These are phyloP conservation scores for Ellobius talpinus DNA, from an alignment of 2,113 vertebrate species.

Conservation along the genomic window DNA sequence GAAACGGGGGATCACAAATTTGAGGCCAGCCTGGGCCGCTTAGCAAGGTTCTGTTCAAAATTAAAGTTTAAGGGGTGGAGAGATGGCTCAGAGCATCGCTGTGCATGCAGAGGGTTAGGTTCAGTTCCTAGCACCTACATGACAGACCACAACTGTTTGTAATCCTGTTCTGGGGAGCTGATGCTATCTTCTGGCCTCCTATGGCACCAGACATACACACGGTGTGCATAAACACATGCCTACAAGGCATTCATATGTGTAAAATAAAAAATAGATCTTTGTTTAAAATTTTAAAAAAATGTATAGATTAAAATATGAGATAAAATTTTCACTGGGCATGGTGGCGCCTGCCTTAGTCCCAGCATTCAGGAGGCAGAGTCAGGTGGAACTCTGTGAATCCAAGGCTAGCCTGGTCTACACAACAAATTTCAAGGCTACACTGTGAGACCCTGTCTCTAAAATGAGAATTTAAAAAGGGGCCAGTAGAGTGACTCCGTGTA, in stretches of 20 bases:
- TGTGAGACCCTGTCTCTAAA: not conserved
- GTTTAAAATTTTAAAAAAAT: not conserved
- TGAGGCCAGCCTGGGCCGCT: not conserved
- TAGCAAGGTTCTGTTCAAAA: not conserved
- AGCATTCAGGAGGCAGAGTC: not conserved
- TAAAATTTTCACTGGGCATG: not conserved
- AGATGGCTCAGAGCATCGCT: not conserved
- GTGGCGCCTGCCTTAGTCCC: not conserved
- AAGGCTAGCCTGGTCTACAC: not conserved
- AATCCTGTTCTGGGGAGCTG: too few relatives aligned
- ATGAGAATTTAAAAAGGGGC: not conserved
- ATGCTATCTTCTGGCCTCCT: not conserved
- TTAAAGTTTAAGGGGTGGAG: not conserved
- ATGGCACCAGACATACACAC: not conserved
- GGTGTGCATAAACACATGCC: not conserved
- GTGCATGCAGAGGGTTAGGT: not conserved
- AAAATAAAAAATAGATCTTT: not conserved
- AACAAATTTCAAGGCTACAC: not conserved
- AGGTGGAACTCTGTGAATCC: not conserved
- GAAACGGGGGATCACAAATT: not conserved
- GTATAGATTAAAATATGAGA: not conserved
- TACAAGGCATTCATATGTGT: not conserved
- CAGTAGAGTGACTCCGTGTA: not conserved
- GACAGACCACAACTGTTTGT: not conserved
- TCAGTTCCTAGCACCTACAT: not conserved